Evolutionary conservation across 2,888 invertebrate genomes (phyloP), one percentile per base, ranked within the genome.

Genomic region (Melinopterus prodromus): DNA sequence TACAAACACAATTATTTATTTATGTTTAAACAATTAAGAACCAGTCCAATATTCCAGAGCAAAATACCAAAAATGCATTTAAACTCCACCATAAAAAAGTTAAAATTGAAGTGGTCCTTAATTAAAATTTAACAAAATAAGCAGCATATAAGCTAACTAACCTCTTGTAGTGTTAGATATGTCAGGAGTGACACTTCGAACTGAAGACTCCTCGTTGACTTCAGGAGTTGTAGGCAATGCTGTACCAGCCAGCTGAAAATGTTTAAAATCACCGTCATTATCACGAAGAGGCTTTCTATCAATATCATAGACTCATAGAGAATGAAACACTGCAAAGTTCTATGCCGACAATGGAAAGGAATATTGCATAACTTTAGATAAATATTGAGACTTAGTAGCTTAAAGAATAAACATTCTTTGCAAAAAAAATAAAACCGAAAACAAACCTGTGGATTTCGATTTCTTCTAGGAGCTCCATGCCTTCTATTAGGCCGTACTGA

Each of bases 401-500:
- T 26, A 3, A 26, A 26, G 26, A 26, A 26, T 3, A 26, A 26
- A 26, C 26, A 26, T 26, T 26, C 26, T 26, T 26, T 26, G 26
- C 26, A 26, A 26, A 26, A 2, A n/a, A 26, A 26, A 26, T 26
- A 26, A 26, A 26, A 26, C 1, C 1, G 26, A 26, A 38, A 36
- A 71, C 84, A 84, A 83, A 91, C 91, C 88, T 91, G 91, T 80
- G 90, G 88, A 14, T 90, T 91, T 88, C 93, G 91, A 88, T 93
- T 92, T 85, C 94, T 91, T 77, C 94, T 88, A 6, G 95, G 94
- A 36, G 94, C 94, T 82, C 94, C 95, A 87, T 95, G 94, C 80
- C 94, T 95, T 84, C 95, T 92, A 82, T 93, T 92, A 35, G 95
- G 95, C 75, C 94, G 91, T 80, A 96, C 93, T 76, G 95, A 93